Conservation (phyloP, 2,888 invertebrate species). For the Pseudococcus jackbeardsleyi region DNA sequence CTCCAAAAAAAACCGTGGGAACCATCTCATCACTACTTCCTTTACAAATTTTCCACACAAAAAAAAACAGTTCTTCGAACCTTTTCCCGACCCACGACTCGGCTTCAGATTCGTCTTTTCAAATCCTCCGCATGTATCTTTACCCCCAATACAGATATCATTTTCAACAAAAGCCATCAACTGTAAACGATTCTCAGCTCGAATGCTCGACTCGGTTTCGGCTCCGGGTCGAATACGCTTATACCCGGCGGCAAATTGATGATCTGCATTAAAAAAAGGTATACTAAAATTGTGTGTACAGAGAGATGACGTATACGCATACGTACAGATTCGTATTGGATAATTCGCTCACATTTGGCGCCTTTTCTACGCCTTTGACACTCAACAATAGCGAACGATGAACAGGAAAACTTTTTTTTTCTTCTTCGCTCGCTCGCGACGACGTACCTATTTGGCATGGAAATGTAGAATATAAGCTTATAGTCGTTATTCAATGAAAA, state of each 20-base stretch:
- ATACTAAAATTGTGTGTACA: neutral
- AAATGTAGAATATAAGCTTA: constrained; percentile 41
- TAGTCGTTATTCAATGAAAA: constrained; percentile 34
- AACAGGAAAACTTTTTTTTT: constrained; percentile 22
- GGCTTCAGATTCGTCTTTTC: neutral
- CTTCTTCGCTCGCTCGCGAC: neutral
- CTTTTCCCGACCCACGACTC: neutral
- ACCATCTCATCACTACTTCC: neutral
- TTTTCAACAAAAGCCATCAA: constrained; percentile 27
- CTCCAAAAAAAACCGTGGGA: neutral
- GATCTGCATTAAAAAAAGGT: constrained; percentile 41
- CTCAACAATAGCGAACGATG: constrained; percentile 40
- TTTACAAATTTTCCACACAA: neutral
- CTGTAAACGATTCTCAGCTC: neutral
- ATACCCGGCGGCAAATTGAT: neutral
- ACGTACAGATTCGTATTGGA: constrained; percentile 21
- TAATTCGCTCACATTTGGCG: constrained; percentile 44
- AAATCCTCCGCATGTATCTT: neutral
- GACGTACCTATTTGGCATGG: constrained; percentile 27
- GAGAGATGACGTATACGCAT: constrained; percentile 22
- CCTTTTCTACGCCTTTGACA: constrained; percentile 35
- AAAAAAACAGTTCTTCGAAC: neutral
- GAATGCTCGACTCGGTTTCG: neutral
- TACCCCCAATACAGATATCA: constrained; percentile 3
- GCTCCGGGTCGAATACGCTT: neutral